These are phyloP conservation scores for Pelosia muscerda DNA, from an alignment of 2,888 invertebrate species.

Conservation along the genomic window DNA sequence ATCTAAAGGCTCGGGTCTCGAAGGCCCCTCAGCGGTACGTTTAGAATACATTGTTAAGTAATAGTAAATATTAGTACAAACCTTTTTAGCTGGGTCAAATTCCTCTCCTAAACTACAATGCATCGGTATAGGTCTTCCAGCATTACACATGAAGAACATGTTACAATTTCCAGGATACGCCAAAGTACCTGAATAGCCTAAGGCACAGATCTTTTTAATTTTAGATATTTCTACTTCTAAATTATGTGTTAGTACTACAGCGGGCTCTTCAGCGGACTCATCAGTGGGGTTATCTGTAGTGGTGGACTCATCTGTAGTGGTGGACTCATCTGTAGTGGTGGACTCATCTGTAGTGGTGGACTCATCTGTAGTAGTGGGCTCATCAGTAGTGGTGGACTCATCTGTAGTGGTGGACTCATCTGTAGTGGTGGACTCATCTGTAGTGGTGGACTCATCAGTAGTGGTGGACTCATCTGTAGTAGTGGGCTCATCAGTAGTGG, in stretches of 20 bases:
- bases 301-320: neutral
- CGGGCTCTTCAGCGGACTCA: neutral
- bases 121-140: neutral
- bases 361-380: neutral
- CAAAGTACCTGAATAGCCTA: neutral
- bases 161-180: neutral
- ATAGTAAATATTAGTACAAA: neutral
- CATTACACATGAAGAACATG: neutral
- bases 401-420: neutral
- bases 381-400: neutral
- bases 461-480: neutral
- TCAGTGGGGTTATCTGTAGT: neutral
- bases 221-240: neutral
- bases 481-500: neutral
- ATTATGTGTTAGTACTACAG: neutral
- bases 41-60: too few relatives aligned
- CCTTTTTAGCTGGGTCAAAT: neutral
- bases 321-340: neutral
- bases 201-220: neutral
- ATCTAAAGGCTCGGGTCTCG: too few relatives aligned
- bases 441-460: neutral
- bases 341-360: neutral
- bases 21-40: too few relatives aligned
- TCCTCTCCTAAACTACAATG: slow-evolving; percentile 6
- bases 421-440: neutral